phyloP scores from a whole-genome alignment of 2,113 vertebrate species.

The Tragelaphus strepsiceros region DNA sequence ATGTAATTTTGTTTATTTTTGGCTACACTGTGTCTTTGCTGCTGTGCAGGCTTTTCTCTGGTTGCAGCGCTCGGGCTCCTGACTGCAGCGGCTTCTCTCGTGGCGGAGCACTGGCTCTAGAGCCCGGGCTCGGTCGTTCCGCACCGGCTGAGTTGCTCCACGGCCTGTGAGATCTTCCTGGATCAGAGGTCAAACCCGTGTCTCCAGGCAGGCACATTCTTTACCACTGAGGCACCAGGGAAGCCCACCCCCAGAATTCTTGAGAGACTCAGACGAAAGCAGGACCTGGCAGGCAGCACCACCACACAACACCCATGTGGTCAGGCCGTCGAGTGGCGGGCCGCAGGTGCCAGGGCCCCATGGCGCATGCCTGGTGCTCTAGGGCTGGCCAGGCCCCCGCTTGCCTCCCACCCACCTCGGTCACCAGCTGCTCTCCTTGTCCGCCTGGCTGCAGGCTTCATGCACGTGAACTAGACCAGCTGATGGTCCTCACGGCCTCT shows the following conservation, averaged over 20 bases:
- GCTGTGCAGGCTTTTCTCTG: neutral
- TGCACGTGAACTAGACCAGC: neutral
- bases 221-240: neutral
- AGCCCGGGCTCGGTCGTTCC: rapidly evolving
- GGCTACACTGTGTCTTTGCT: rapidly evolving
- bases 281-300: neutral
- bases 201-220: neutral
- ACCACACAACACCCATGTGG: rapidly evolving
- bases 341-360: rapidly evolving
- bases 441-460: neutral
- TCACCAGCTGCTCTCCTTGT: neutral
- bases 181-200: neutral
- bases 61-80: rapidly evolving
- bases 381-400: rapidly evolving
- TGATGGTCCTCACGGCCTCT: neutral
- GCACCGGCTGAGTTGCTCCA: neutral
- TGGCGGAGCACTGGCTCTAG: neutral
- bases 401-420: neutral
- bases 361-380: rapidly evolving
- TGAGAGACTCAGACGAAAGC: neutral
- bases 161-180: neutral
- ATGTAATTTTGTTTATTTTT: rapidly evolving
- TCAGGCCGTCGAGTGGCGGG: neutral
- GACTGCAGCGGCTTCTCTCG: neutral
- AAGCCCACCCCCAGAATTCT: neutral